Base-by-base conservation (phyloP, 2,888 invertebrate genomes). In the Plebejus melissa region DNA sequence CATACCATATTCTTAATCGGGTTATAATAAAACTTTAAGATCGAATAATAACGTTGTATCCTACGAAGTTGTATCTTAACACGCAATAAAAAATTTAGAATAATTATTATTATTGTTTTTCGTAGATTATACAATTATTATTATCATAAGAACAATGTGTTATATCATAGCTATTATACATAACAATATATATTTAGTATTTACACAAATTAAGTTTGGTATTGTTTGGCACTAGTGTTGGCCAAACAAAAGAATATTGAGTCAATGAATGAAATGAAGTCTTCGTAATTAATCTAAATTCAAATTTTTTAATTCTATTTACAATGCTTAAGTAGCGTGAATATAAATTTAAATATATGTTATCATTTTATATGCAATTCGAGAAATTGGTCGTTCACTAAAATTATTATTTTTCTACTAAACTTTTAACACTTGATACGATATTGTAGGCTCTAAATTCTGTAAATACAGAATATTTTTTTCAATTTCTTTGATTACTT, bases 111-210 rank as follows among this genome's bases (percentile, higher is more conserved):
- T 22, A 22, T 22, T 22, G 22, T 22, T 22, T 22, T 22, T 22
- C 22, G 46, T 22, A n/a, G 58, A 2, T 58, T 13, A 54, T 16
- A 11, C 32, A 5, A 57, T 4, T 57, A 57, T 57, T 46, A 16
- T 65, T 65, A 65, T 60, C 13, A 65, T 36, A 65, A 65, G 32
- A 65, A 65, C 65, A 65, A 65, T 65, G 65, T 65, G 32, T 65
- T 65, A 65, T 65, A 32, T 32, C 32, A 58, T 58, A 60, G 32
- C 13, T n/a, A 7, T 32, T 60, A 36, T 65, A 65, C 32, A 16
- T 32, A 60, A 60, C 60, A 65, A 65, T 41, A 32, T 60, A 60
- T 32, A 32, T 22, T 22, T 22, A 22, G 22, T 65, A 46, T 36
- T 13, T 65, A 32, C 32, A 65, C 65, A 65, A 65, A 36, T 32